phyloP scores from a whole-genome alignment of 2,888 invertebrate genomes.

The Melieria picta region DNA sequence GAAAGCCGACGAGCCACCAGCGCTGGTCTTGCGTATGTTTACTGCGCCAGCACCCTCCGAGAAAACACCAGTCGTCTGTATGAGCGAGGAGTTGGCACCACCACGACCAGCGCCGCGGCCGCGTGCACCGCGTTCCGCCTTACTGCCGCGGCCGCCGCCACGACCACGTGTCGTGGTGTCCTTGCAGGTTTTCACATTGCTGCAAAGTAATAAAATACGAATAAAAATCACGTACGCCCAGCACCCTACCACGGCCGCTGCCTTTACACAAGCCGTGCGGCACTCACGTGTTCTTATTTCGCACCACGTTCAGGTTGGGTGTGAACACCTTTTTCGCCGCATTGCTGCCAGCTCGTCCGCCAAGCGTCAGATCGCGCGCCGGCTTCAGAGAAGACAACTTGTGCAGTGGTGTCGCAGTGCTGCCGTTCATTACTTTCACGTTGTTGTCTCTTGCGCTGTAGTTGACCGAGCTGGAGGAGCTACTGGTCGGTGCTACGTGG shows the following conservation, averaged over 20 bases:
- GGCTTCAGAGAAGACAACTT: slow-evolving; percentile 68
- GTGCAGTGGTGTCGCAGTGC: slow-evolving; percentile 46
- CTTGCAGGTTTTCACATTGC: slow-evolving; percentile 64
- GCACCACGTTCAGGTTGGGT: slow-evolving; percentile 72
- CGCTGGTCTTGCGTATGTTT: slow-evolving; percentile 49
- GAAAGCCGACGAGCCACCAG: slow-evolving; percentile 44
- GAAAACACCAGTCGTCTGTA: slow-evolving; percentile 64
- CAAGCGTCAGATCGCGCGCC: slow-evolving; percentile 71
- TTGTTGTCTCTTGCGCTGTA: neutral
- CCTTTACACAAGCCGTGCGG: no score
- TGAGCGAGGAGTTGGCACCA: slow-evolving; percentile 54
- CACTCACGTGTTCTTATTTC: slow-evolving; percentile 69
- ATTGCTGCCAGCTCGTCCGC: slow-evolving; percentile 59
- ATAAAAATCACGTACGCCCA: neutral
- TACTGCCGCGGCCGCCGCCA: slow-evolving; percentile 53
- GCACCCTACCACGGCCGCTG: neutral
- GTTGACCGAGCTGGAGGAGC: neutral
- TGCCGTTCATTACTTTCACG: slow-evolving; percentile 16
- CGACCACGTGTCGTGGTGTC: slow-evolving; percentile 56
- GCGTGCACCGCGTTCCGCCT: slow-evolving; percentile 48
- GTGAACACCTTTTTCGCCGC: slow-evolving; percentile 71
- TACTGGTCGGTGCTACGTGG: neutral
- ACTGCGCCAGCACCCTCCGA: slow-evolving; percentile 64
- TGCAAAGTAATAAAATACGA: slow-evolving; percentile 37
- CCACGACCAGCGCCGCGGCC: slow-evolving; percentile 49